phyloP scores from a whole-genome alignment of 2,888 invertebrate genomes.

The Thymelicus acteon region DNA sequence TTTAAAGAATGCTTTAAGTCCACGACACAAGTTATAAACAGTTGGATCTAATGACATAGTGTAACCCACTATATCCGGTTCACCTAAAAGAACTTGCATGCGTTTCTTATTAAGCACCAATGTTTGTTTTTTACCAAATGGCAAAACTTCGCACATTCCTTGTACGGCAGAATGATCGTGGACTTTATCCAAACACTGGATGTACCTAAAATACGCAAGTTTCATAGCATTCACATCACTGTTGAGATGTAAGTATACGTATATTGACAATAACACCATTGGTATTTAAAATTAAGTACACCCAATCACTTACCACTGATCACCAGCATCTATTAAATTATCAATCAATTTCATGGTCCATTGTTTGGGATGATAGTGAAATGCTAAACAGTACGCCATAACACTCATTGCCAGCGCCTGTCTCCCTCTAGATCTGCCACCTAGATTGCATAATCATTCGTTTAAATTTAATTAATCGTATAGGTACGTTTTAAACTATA shows the following conservation, averaged over 20 bases:
- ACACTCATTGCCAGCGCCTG: conserved; percentile 85
- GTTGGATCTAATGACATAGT: conserved; percentile 76
- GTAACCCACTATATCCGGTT: conserved; percentile 78
- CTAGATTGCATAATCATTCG: conserved; percentile 45
- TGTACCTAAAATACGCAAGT: conserved; percentile 58
- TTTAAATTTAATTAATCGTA: too few relatives aligned
- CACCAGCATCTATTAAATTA: conserved; percentile 82
- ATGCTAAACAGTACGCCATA: conserved; percentile 84
- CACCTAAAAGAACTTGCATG: conserved; percentile 73
- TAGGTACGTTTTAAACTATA: too few relatives aligned
- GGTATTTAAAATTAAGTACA: background rate
- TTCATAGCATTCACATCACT: too few relatives aligned
- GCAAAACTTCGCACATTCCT: conserved; percentile 78
- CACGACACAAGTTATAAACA: conserved; percentile 80
- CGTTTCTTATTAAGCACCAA: conserved; percentile 68
- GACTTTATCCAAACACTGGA: conserved; percentile 72
- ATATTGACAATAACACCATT: too few relatives aligned
- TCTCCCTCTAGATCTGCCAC: conserved; percentile 66
- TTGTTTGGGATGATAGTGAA: conserved; percentile 83
- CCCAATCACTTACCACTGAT: conserved; percentile 66
- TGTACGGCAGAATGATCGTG: conserved; percentile 78
- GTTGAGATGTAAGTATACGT: too few relatives aligned
- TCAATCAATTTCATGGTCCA: conserved; percentile 87
- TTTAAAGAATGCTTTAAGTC: conserved; percentile 82
- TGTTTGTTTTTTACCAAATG: conserved; percentile 73